Conservation (phyloP, 2,888 invertebrate genomes). For the Trichopoda pennipes region DNA sequence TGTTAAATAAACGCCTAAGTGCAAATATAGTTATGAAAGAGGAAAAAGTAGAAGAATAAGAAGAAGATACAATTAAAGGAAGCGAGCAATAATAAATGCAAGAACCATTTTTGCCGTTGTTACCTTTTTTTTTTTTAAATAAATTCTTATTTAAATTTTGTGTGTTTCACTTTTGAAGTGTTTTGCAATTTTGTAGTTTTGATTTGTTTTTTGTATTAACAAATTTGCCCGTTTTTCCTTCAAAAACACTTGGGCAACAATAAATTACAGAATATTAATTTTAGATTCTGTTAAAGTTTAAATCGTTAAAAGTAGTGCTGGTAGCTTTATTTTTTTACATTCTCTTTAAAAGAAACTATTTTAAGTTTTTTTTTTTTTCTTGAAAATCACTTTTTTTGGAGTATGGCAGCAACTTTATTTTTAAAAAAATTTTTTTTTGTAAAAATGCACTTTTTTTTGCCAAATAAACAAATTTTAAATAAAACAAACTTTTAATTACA, state of each 20-base stretch:
- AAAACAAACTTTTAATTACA: constrained; percentile 15
- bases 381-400: background rate
- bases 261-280: background rate
- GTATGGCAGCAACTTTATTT: background rate
- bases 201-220: background rate
- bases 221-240: constrained; percentile 2
- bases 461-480: constrained; percentile 22
- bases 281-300: background rate
- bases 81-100: background rate
- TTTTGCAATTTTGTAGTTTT: background rate
- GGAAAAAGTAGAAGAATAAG: background rate
- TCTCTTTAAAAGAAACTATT: constrained; percentile 23
- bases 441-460: constrained; percentile 30
- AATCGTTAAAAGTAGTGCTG: constrained; percentile 35
- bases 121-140: background rate
- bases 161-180: background rate
- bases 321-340: constrained; percentile 7
- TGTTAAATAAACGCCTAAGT: background rate
- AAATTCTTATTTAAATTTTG: background rate
- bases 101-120: background rate
- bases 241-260: constrained; percentile 9
- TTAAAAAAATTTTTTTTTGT: background rate
- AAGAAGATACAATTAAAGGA: background rate
- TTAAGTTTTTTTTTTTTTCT: background rate
- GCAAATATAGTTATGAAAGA: background rate